Base-by-base conservation (phyloP, 2,797 vertebrate species). In the Psittacula derbiana region DNA sequence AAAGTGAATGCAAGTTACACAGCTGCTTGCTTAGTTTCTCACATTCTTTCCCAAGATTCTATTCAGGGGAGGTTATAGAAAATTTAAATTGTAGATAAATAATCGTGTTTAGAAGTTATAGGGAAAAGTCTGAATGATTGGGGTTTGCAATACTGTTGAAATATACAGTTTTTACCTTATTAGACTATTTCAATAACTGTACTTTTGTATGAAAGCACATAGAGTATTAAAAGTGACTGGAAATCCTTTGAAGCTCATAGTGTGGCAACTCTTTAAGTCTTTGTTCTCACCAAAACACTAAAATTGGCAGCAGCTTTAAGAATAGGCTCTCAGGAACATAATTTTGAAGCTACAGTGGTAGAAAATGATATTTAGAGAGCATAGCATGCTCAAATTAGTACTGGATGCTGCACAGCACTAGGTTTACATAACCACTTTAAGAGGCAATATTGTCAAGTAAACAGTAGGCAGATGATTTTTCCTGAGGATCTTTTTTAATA, bases 301-400 rank as follows among this genome's bases (percentile, higher is more conserved):
- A 64, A 80, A 65, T 75, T 86, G 62, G 66, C 86, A 88, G 44
- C 88, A 81, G n/a, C 61, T 75, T 69, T 90, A 33, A 78, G 70
- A 53, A 3, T 18, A 50, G 19, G 33, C 53, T 93, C 36, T 60
- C 9, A 46, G 46, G 55, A 88, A n/a, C 14, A 17, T 69, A 49
- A 73, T 70, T 72, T 60, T 4, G 31, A 86, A 82, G 67, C 64
- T 73, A 6, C 27, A 28, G 55, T 25, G 28, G 78, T 28, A 43
- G 70, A 75, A 65, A 88, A 2, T 27, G 8, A 50, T 78, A 43
- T 76, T 60, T 47, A 25, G n/a, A 80, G 71, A 80, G 20, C 16
- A 31, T 83, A 12, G 24, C 24, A 18, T 65, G 47, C 43, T 74
- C 47, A 12, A 33, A 38, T 66, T 67, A 57, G 31, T 27, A 17